Evolutionary conservation across 35 echinoderm and acorn worm species (phyloP).

Genomic region (Strongylocentrotus purpuratus): DNA sequence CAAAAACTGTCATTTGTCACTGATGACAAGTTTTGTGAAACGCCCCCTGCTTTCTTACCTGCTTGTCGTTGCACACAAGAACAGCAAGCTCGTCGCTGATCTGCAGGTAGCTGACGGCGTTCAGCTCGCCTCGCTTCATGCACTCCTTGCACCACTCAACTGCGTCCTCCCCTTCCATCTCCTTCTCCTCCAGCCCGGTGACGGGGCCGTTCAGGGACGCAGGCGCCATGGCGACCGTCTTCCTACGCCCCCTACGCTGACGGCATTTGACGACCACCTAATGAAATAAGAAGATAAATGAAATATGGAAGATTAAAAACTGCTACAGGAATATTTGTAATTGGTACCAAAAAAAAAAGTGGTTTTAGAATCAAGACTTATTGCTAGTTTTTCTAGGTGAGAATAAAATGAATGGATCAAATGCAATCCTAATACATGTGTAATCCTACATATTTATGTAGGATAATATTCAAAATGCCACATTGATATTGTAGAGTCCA

Average conservation of each 20-base stretch:
- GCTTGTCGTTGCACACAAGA: conserved; percentile 52
- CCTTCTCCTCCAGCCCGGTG: conserved; percentile 2
- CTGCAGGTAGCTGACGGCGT: conserved; percentile 48
- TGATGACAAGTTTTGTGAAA: no score
- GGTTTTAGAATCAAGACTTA: no score
- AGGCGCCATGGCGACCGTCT: conserved; percentile 2
- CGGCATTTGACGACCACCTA: neutral
- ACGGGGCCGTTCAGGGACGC: neutral
- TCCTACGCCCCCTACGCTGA: neutral
- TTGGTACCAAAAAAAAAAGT: neutral
- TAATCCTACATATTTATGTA: no score
- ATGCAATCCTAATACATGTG: no score
- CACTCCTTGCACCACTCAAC: conserved; percentile 58
- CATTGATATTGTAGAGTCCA: no score
- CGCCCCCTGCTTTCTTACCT: conserved; percentile 17
- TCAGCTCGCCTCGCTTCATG: conserved; percentile 1
- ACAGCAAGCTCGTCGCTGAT: conserved; percentile 52
- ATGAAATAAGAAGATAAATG: neutral
- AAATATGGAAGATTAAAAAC: neutral
- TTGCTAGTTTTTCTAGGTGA: no score
- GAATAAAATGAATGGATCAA: no score
- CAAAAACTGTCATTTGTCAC: no score
- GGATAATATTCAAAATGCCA: no score
- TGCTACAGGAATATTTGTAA: neutral
- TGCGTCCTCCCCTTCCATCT: neutral